Conservation (phyloP, 1,140 invertebrate genomes). For the Bursaphelenchus mucronatus region DNA sequence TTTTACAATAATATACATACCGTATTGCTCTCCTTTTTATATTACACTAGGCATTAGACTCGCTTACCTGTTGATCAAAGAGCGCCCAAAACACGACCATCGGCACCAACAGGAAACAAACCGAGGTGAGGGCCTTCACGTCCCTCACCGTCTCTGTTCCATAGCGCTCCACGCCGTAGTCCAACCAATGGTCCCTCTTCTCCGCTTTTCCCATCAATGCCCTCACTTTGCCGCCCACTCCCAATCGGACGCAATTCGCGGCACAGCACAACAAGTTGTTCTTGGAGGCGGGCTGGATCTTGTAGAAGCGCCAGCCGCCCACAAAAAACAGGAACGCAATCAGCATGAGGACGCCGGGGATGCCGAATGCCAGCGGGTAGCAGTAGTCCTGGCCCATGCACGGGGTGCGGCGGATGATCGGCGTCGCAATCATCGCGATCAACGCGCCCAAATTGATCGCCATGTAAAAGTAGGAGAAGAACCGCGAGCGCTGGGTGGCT, state of each 20-base stretch:
- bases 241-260: conserved; percentile 35
- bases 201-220: conserved; percentile 10
- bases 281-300: conserved; percentile 47
- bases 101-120: conserved; percentile 64
- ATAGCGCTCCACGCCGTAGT: conserved; percentile 72
- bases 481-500: conserved; percentile 64
- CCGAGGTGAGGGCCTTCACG: conserved; percentile 61
- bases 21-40: not conserved
- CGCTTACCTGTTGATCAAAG: conserved; percentile 64
- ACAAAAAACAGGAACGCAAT: conserved; percentile 59
- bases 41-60: not conserved
- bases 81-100: conserved; percentile 68
- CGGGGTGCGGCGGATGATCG: conserved; percentile 59
- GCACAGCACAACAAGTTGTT: conserved; percentile 50
- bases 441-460: conserved; percentile 61
- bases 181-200: conserved; percentile 69
- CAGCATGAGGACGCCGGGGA: conserved; percentile 62
- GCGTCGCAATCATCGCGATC: conserved; percentile 63
- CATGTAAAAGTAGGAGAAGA: conserved; percentile 72
- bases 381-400: conserved; percentile 61
- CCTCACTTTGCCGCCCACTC: conserved; percentile 28
- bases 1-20: too few species aligned
- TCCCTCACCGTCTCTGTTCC: conserved; percentile 65
- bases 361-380: conserved; percentile 61
- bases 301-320: conserved; percentile 48